A percentile compares a stretch with the other conserved stretches of the same genome.
These are phyloP conservation scores for Malurus cyaneus DNA, from an alignment of 2,113 vertebrate species.

Conservation along the genomic window DNA sequence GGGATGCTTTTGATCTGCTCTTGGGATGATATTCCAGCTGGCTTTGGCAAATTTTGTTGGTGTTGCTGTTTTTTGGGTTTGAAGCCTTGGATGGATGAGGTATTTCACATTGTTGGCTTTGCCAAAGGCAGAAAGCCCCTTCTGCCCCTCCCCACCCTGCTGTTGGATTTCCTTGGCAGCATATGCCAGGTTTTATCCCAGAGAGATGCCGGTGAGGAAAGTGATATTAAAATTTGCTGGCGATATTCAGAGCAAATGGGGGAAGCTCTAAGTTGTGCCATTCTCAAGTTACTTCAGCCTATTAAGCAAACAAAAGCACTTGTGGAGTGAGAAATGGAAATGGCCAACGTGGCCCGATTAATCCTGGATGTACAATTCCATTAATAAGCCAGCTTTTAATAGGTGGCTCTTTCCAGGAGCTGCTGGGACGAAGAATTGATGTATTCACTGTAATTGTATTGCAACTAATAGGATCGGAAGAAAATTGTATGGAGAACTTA, in stretches of 20 bases:
- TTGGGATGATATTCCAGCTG: fast-evolving
- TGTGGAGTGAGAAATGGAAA: slow-evolving; percentile 82
- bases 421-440: slow-evolving; percentile 76
- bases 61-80: neutral
- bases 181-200: slow-evolving; percentile 38
- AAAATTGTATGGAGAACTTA: slow-evolving; percentile 72
- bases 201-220: neutral
- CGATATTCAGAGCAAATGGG: slow-evolving; percentile 57
- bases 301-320: slow-evolving; percentile 83
- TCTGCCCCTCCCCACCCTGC: neutral
- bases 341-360: slow-evolving; percentile 74
- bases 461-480: slow-evolving; percentile 80
- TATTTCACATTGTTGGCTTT: neutral
- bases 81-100: neutral
- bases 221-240: slow-evolving; percentile 67
- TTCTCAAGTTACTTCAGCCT: slow-evolving; percentile 79
- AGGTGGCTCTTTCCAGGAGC: slow-evolving; percentile 72
- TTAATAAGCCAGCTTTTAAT: slow-evolving; percentile 81
- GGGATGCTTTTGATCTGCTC: neutral
- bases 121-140: neutral
- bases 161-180: neutral
- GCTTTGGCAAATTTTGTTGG: neutral
- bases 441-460: slow-evolving; percentile 78
- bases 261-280: slow-evolving; percentile 73
- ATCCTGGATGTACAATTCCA: slow-evolving; percentile 80